Percentiles rank a stretch among this genome's conserved stretches.
Evolutionary conservation across 2,113 vertebrate genomes (phyloP).

Genomic region (Passer domesticus): DNA sequence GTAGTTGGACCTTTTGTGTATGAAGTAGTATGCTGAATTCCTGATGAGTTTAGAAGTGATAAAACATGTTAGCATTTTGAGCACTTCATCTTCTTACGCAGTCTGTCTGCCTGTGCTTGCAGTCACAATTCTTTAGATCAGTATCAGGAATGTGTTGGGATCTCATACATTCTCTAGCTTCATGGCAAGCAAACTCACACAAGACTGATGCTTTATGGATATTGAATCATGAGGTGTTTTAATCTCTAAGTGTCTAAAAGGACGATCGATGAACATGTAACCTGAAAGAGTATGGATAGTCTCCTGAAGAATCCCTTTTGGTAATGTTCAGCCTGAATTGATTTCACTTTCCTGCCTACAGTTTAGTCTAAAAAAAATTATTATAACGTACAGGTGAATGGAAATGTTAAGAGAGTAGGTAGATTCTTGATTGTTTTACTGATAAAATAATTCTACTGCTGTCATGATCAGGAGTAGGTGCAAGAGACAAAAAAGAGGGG

Average conservation of each 20-base stretch:
- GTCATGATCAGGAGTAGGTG: neutral
- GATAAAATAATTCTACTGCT: neutral
- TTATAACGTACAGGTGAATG: neutral
- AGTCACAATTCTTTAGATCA: conserved; percentile 44
- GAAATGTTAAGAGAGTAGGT: neutral
- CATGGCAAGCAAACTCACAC: neutral
- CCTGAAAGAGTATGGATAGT: neutral
- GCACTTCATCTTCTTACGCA: neutral
- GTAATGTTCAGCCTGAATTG: neutral
- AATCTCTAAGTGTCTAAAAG: neutral
- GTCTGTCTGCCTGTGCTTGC: conserved; percentile 2
- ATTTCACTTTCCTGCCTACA: neutral
- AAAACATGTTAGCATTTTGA: conserved; percentile 6
- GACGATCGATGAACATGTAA: neutral
- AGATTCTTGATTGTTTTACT: neutral
- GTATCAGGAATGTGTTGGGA: neutral
- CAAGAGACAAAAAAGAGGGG: neutral
- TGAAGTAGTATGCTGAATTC: conserved; percentile 10
- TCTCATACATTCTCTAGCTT: neutral
- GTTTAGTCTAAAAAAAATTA: neutral
- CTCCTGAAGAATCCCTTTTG: neutral
- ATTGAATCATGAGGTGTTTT: neutral
- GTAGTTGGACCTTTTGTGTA: conserved; percentile 21
- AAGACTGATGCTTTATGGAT: neutral
- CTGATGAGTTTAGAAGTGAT: conserved; percentile 15